Base-by-base conservation (phyloP, 1,140 invertebrate species). In the Himalopsyche phryganea region DNA sequence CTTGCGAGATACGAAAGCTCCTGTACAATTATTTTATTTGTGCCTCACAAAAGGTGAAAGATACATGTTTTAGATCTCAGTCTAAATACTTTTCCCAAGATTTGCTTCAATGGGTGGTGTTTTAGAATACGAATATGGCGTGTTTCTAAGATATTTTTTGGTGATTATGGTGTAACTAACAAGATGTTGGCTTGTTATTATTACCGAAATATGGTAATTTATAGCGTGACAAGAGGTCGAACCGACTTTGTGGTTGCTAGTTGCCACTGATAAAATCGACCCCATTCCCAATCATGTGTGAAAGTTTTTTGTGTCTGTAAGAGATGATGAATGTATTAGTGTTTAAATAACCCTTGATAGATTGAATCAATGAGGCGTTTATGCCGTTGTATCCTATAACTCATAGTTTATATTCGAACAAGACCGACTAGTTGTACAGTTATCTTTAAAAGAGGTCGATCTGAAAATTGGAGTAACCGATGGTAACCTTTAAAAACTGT, bases 121-220 rank as follows among this genome's bases (percentile, higher is more conserved):
- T 57, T 58, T 35, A 35, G 17, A 58, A 5, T 36, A 19, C 35
- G 13, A 42, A 17, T 17, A 52, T 33, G 35, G 32, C 15, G 52
- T 23, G 35, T 48, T 23, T 36, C 36, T 14, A 32, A 55, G 42
- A 19, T 40, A 17, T 46, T 57, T 57, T 48, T 48, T 57, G 44
- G 46, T 49, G 19, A 57, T 49, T 49, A 49, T 41, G 54, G 32
- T 13, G 46, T 19, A 20, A 41, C 35, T 40, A 56, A 28, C 23
- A 28, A 28, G 23, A 28, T 48, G 28, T 17, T 35, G 52, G 52
- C 42, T 13, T 45, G 36, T 19, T 20, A 36, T 57, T 57, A 57
- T 57, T 49, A 57, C 54, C 54, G n/a, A 57, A 57, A 48, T 38
- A 57, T 57, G 53, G 53, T 48, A 56, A 56, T 56, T 32, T 11